A percentile compares a stretch with the other conserved stretches of the same genome.
Evolutionary conservation across 2,888 invertebrate species (phyloP).

Genomic region (Drosophila infuscata): DNA sequence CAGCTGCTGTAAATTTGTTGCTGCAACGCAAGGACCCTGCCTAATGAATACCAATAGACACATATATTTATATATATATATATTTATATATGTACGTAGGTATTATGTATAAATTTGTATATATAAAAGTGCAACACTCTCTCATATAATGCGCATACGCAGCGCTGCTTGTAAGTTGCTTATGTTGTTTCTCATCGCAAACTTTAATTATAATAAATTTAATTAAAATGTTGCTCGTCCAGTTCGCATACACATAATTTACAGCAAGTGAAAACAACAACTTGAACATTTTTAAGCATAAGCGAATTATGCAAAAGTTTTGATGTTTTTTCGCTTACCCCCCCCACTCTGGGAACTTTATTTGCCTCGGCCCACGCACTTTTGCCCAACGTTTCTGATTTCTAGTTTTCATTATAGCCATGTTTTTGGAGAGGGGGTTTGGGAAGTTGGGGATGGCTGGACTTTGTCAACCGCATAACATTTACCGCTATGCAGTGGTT

Average conservation of each 20-base stretch:
- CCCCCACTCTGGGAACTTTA: constrained; percentile 3
- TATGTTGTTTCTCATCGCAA: constrained; percentile 23
- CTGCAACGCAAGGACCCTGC: constrained; percentile 37
- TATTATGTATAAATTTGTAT: constrained; percentile 12
- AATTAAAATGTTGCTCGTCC: constrained; percentile 68
- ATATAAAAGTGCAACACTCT: constrained; percentile 14
- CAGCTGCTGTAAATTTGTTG: constrained; percentile 76
- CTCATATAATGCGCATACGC: constrained; percentile 45
- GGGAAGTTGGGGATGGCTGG: neutral
- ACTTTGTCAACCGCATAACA: constrained; percentile 61
- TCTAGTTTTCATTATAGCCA: constrained; percentile 72
- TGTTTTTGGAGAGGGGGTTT: neutral
- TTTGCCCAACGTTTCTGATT: constrained; percentile 66
- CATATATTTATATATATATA: constrained; percentile 13
- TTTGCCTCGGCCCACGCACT: constrained; percentile 50
- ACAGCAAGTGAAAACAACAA: constrained; percentile 59
- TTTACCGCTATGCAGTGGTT: constrained; percentile 66
- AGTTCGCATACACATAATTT: constrained; percentile 42
- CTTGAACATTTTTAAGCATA: constrained; percentile 77
- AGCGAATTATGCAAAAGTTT: constrained; percentile 80
- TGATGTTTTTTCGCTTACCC: constrained; percentile 61
- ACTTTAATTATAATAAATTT: constrained; percentile 75
- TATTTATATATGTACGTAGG: constrained; percentile 12
- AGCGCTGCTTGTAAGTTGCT: constrained; percentile 19
- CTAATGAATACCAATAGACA: constrained; percentile 29